These are phyloP conservation scores for Cancer borealis DNA, from an alignment of 2,888 invertebrate genomes.

Conservation along the genomic window DNA sequence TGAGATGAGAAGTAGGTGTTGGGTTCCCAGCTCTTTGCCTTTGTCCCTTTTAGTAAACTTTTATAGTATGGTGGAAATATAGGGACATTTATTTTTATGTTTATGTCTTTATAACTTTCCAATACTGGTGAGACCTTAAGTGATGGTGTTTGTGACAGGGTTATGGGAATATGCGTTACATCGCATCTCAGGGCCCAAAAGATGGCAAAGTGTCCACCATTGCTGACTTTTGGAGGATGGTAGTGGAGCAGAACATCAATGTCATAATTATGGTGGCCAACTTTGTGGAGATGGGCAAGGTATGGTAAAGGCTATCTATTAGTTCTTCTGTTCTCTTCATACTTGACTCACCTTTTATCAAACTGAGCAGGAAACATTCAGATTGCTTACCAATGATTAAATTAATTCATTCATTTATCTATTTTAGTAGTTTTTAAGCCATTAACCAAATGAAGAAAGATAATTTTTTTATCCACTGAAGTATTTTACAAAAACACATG, in stretches of 20 bases:
- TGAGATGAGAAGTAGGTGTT: too few species aligned
- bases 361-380: not conserved
- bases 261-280: slow-evolving; percentile 73
- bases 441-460: not conserved
- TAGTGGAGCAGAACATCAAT: slow-evolving; percentile 61
- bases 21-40: too few species aligned
- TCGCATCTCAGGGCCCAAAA: slow-evolving; percentile 71
- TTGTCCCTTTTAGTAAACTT: not conserved
- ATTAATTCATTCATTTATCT: too few species aligned
- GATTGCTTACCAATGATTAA: not conserved
- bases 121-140: not conserved
- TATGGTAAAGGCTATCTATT: not conserved
- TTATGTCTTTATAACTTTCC: not conserved
- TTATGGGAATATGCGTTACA: slow-evolving; percentile 47
- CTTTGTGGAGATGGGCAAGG: slow-evolving; percentile 66
- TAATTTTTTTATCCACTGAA: not conserved
- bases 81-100: not conserved
- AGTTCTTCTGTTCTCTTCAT: too few species aligned
- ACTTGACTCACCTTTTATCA: not conserved
- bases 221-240: slow-evolving; percentile 70
- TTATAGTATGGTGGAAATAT: not conserved
- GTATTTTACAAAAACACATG: not conserved
- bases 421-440: not conserved
- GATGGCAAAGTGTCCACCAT: slow-evolving; percentile 60
- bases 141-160: slow-evolving; percentile 40